These are phyloP conservation scores for Cephus runcator DNA, from an alignment of 2,888 invertebrate genomes.

Conservation along the genomic window DNA sequence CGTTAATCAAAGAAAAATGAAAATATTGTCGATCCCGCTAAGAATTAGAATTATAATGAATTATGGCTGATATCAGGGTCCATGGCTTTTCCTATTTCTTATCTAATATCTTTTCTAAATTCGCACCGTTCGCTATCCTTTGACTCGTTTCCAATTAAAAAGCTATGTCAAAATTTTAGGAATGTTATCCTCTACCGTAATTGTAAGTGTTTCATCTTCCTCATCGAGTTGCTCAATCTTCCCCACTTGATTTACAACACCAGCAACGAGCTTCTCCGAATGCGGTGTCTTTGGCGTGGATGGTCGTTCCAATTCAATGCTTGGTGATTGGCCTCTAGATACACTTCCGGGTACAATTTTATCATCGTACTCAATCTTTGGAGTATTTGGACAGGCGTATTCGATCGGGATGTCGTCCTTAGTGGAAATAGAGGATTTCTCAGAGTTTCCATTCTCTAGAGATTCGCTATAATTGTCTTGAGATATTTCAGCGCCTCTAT, in stretches of 20 bases:
- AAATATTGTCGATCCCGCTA: neutral
- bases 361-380: constrained; percentile 12
- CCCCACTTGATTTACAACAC: constrained; percentile 28
- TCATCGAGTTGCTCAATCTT: constrained; percentile 21
- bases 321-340: constrained; percentile 16
- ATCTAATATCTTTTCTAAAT: neutral
- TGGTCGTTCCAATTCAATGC: constrained; percentile 12
- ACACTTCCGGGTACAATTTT: constrained; percentile 24
- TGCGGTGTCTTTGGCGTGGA: constrained; percentile 34
- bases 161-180: neutral
- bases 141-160: neutral
- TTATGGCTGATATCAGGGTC: neutral
- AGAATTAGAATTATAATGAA: neutral
- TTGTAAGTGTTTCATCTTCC: neutral
- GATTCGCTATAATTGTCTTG: neutral
- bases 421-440: neutral
- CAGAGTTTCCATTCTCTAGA: neutral
- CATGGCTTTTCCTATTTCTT: neutral
- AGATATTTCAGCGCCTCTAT: constrained; percentile 21
- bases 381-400: neutral
- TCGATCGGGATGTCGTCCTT: neutral
- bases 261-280: constrained; percentile 36
- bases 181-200: constrained; percentile 1
- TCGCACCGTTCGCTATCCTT: neutral
- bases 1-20: neutral